phyloP scores from a whole-genome alignment of 2,888 invertebrate genomes.

The Habrosyne pyritoides region DNA sequence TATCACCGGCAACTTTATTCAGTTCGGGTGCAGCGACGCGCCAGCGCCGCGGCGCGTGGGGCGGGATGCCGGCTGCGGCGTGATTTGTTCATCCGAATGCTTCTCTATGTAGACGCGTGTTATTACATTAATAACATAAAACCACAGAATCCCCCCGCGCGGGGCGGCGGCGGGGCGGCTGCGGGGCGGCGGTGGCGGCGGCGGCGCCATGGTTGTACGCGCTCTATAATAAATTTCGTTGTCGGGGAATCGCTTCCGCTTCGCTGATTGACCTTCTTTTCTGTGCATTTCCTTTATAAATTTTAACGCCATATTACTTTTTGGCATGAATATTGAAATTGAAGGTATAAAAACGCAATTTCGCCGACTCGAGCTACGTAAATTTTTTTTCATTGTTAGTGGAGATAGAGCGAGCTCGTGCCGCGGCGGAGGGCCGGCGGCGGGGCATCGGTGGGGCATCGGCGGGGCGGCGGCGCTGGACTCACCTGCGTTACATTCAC shows the following conservation, averaged over 20 bases:
- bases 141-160: neutral
- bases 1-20: slow-evolving; percentile 20
- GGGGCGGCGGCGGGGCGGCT: neutral
- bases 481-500: slow-evolving; percentile 9
- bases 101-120: neutral
- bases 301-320: slow-evolving; percentile 20
- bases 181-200: too few relatives aligned
- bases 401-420: slow-evolving; percentile 5
- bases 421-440: slow-evolving; percentile 8
- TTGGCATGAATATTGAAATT: slow-evolving; percentile 14
- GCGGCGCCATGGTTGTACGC: neutral
- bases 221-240: slow-evolving; percentile 27
- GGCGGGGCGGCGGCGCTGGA: neutral
- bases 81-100: neutral
- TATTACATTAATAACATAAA: slow-evolving; percentile 2
- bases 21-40: slow-evolving; percentile 10
- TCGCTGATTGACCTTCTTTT: slow-evolving; percentile 28
- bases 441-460: slow-evolving; percentile 6
- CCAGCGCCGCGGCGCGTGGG: neutral
- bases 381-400: slow-evolving; percentile 11
- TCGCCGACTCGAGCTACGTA: neutral
- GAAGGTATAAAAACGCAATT: slow-evolving; percentile 7
- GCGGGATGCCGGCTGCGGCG: neutral
- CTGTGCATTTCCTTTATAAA: slow-evolving; percentile 25
- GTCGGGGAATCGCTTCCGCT: slow-evolving; percentile 27